Conservation (phyloP, 2,113 vertebrate genomes). For the Macquaria ambigua region DNA sequence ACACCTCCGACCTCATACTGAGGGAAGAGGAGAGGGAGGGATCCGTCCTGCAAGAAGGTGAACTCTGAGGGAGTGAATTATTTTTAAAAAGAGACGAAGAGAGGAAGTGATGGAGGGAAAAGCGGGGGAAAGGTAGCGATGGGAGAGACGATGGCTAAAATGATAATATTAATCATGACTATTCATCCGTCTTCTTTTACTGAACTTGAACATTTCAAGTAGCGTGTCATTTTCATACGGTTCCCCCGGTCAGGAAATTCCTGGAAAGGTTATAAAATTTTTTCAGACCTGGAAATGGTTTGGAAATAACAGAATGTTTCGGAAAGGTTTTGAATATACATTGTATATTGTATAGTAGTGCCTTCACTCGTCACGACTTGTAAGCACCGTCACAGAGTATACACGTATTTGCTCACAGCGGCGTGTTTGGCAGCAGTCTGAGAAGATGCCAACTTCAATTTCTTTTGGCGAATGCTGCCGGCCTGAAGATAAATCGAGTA, state of each 20-base stretch:
- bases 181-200: not conserved
- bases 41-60: not conserved
- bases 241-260: no score
- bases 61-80: not conserved
- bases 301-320: no score
- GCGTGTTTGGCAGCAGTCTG: not conserved
- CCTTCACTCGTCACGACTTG: not conserved
- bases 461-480: not conserved
- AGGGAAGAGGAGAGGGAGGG: not conserved
- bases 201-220: not conserved
- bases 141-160: not conserved
- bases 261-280: no score
- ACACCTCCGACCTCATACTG: not conserved
- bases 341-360: no score
- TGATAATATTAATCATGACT: not conserved
- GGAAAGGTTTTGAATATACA: no score
- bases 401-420: not conserved
- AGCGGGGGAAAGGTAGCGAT: not conserved
- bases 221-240: not conserved
- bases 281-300: no score
- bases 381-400: not conserved
- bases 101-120: not conserved
- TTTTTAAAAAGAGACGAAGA: not conserved
- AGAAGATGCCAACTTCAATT: constrained; percentile 28
- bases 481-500: not conserved